Evolutionary conservation across 2,888 invertebrate genomes (phyloP).

Genomic region (Panopea generosa): DNA sequence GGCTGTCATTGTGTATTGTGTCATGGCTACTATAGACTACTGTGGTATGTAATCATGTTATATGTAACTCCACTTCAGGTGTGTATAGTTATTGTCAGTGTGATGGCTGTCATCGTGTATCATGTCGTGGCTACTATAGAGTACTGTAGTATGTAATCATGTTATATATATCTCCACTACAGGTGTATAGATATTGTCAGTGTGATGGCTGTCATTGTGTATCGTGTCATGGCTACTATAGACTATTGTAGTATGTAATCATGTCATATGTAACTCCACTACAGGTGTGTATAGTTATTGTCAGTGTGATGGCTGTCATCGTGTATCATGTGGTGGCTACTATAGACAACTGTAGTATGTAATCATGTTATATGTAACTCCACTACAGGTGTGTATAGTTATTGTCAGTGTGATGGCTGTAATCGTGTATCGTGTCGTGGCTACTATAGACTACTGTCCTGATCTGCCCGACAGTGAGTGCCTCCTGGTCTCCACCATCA

Average conservation of each 20-base stretch:
- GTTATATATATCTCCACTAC: too few species aligned
- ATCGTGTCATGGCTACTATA: constrained; percentile 83
- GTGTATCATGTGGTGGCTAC: constrained; percentile 84
- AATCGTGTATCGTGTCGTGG: constrained; percentile 84
- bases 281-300: constrained; percentile 82
- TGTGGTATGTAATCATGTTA: too few species aligned
- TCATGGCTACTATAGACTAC: too few species aligned
- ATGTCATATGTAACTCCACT: constrained; percentile 73
- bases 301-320: constrained; percentile 83
- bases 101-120: too few species aligned
- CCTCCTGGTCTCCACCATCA: constrained; percentile 83
- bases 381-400: constrained; percentile 81
- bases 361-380: constrained; percentile 74
- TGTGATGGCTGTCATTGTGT: constrained; percentile 83
- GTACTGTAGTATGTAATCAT: too few species aligned
- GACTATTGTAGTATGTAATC: constrained; percentile 77
- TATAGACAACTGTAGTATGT: constrained; percentile 79
- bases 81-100: too few species aligned
- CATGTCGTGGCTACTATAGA: too few species aligned
- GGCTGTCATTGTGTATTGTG: too few species aligned
- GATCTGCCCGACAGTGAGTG: constrained; percentile 71
- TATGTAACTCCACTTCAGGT: too few species aligned
- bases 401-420: constrained; percentile 82
- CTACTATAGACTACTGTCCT: constrained; percentile 81
- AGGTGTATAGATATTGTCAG: constrained; percentile 82